Evolutionary conservation across 2,888 invertebrate genomes (phyloP).

Genomic region (Nowickia ferox): DNA sequence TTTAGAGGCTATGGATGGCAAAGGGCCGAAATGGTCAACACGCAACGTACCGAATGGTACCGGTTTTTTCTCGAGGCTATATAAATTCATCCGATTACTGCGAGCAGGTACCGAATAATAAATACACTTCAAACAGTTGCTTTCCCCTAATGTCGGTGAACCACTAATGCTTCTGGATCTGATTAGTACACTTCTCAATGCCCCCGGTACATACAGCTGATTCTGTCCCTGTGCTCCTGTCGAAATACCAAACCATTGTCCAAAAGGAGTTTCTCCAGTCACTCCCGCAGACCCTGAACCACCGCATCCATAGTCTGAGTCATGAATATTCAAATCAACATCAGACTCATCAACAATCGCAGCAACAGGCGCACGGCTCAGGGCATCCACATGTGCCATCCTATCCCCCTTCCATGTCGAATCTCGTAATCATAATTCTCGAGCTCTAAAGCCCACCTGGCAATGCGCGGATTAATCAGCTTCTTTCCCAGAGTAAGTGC

Average conservation of each 20-base stretch:
- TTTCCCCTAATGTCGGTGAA: slow-evolving; percentile 27
- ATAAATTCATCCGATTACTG: too few relatives aligned
- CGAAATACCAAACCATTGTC: neutral
- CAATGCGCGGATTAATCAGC: slow-evolving; percentile 21
- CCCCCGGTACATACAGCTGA: neutral
- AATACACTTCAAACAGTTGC: slow-evolving; percentile 38
- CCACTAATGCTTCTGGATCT: neutral
- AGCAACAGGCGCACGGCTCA: slow-evolving; percentile 3
- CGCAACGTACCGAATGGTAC: slow-evolving; percentile 1
- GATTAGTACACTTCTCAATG: neutral
- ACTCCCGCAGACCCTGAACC: neutral
- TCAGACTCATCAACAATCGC: neutral
- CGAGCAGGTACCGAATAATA: slow-evolving; percentile 7
- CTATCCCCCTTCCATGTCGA: too few relatives aligned
- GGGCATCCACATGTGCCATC: neutral
- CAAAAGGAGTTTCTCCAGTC: neutral
- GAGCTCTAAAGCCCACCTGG: slow-evolving; percentile 30
- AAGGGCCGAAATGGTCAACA: slow-evolving; percentile 33
- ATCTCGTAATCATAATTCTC: slow-evolving; percentile 47
- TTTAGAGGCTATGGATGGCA: slow-evolving; percentile 13
- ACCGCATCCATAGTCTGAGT: neutral
- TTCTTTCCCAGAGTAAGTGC: slow-evolving; percentile 19
- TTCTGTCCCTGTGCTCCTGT: neutral
- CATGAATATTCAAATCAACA: neutral
- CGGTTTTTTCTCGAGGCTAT: neutral